Conservation (phyloP, 1,140 invertebrate species). For the Drosophila kanapiae region DNA sequence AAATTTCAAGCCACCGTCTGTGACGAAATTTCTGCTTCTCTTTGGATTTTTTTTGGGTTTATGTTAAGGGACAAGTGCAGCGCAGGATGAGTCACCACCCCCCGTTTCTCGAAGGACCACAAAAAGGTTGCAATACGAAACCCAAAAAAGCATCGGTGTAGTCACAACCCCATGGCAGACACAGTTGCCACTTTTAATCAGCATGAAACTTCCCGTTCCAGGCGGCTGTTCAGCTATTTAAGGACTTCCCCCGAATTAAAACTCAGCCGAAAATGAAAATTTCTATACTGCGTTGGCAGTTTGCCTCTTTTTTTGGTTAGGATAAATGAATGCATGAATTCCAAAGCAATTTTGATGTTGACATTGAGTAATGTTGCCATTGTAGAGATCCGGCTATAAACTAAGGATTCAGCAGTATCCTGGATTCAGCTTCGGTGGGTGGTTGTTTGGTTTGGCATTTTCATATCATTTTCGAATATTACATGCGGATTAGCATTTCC, state of each 20-base stretch:
- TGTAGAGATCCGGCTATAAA: slow-evolving; percentile 8
- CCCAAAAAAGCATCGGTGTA: slow-evolving; percentile 33
- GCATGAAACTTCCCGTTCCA: slow-evolving; percentile 49
- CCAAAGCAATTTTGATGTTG: slow-evolving; percentile 82
- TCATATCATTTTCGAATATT: slow-evolving; percentile 85
- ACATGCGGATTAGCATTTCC: slow-evolving; percentile 85
- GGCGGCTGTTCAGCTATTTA: slow-evolving; percentile 74
- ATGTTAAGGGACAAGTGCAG: slow-evolving; percentile 67
- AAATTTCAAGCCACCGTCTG: slow-evolving; percentile 85
- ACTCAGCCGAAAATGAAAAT: slow-evolving; percentile 72
- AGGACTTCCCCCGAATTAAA: slow-evolving; percentile 57
- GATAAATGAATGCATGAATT: slow-evolving; percentile 78
- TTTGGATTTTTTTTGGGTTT: neutral
- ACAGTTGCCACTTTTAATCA: slow-evolving; percentile 80
- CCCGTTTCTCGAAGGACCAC: slow-evolving; percentile 26
- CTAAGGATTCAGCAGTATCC: neutral
- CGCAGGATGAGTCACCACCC: slow-evolving; percentile 45
- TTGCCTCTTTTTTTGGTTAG: slow-evolving; percentile 57
- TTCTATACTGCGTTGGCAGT: slow-evolving; percentile 59
- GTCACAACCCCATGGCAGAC: slow-evolving; percentile 29
- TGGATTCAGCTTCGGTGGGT: slow-evolving; percentile 43
- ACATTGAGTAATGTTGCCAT: slow-evolving; percentile 81
- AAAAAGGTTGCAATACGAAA: slow-evolving; percentile 75
- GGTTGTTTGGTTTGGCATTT: slow-evolving; percentile 81
- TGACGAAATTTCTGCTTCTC: slow-evolving; percentile 70